Percentiles rank a stretch among this genome's conserved stretches.
Evolutionary conservation across 1,140 invertebrate genomes (phyloP).

Genomic region (roundworm (Caenorhabditis elegans)): WBcel235 BX284605.5:6562001-6562500

Average conservation of each 20-base stretch:
- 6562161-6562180: not conserved
- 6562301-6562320: not conserved
- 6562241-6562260: not conserved
- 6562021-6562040: too few relatives aligned
- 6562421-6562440: too few relatives aligned
- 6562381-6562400: too few relatives aligned
- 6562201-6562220: not conserved
- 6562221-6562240: not conserved
- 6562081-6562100: not conserved
- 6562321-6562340: not conserved
- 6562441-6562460: too few relatives aligned
- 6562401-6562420: too few relatives aligned
- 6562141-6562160: not conserved
- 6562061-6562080: not conserved
- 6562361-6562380: not conserved
- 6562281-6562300: too few relatives aligned
- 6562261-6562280: not conserved
- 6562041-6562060: too few relatives aligned
- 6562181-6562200: not conserved
- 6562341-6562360: not conserved
- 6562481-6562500: too few relatives aligned
- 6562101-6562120: not conserved
- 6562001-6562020: too few relatives aligned
- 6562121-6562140: not conserved
- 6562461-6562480: too few relatives aligned